Evolutionary conservation across 1,140 invertebrate genomes (phyloP).

Genomic region (Diorhabda elongata): DNA sequence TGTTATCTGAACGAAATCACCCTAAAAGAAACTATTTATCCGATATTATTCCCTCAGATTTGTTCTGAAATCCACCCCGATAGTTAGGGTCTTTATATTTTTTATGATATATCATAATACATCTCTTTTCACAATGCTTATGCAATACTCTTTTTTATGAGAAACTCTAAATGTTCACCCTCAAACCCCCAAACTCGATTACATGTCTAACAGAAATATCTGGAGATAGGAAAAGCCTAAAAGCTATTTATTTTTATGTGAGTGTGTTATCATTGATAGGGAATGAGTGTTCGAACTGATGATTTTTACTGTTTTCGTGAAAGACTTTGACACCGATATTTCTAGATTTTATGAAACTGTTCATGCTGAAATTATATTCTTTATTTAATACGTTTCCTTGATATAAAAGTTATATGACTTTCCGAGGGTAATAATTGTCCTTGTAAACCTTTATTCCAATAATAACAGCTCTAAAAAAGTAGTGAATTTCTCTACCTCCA

Average conservation of each 20-base stretch:
- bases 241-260: conserved; percentile 42
- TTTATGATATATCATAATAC: conserved; percentile 43
- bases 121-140: conserved; percentile 36
- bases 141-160: conserved; percentile 39
- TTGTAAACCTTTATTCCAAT: too few species aligned
- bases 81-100: conserved; percentile 37
- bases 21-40: conserved; percentile 39
- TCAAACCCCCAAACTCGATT: conserved; percentile 25
- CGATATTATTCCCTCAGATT: conserved; percentile 34
- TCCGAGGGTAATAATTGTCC: too few species aligned
- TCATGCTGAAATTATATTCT: conserved; percentile 28
- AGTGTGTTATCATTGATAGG: conserved; percentile 37
- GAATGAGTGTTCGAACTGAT: conserved; percentile 29
- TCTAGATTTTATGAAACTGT: conserved; percentile 32
- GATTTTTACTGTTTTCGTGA: conserved; percentile 32
- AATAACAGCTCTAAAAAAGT: too few species aligned
- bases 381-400: not conserved
- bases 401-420: not conserved
- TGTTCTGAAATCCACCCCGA: conserved; percentile 36
- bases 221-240: conserved; percentile 21
- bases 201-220: conserved; percentile 31
- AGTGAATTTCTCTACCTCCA: too few species aligned
- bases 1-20: conserved; percentile 31
- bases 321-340: conserved; percentile 19
- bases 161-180: conserved; percentile 29